Percentiles rank a stretch among this genome's conserved stretches.
These are phyloP conservation scores for Alca torda DNA, from an alignment of 2,797 vertebrate genomes.

Conservation along the genomic window DNA sequence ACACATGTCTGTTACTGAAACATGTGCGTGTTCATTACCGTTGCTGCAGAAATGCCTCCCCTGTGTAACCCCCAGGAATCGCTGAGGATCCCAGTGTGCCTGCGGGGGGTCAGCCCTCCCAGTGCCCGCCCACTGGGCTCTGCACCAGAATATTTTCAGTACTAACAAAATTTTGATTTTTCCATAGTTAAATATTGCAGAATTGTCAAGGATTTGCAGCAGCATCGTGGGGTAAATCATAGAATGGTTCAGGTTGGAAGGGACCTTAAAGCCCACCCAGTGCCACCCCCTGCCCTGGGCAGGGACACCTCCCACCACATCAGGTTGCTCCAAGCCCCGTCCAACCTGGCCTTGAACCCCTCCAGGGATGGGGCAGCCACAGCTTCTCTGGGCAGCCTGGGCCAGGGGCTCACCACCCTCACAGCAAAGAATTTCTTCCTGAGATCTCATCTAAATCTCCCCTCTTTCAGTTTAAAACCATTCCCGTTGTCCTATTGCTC, in stretches of 20 bases:
- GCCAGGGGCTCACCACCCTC: background rate
- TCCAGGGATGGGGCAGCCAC: background rate
- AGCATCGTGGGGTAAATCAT: no score
- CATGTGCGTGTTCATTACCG: rapidly evolving
- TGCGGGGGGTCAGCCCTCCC: background rate
- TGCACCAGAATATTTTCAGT: no score
- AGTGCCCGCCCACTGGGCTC: background rate
- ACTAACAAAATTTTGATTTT: background rate
- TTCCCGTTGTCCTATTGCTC: background rate
- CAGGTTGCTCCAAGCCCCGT: background rate
- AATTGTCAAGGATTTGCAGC: background rate
- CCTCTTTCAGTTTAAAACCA: background rate
- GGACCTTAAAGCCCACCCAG: background rate
- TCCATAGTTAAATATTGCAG: background rate
- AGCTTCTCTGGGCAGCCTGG: background rate
- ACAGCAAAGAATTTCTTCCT: background rate
- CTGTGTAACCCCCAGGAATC: rapidly evolving
- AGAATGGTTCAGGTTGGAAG: background rate
- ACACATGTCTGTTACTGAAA: background rate
- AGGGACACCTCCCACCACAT: background rate
- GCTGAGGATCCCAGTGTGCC: rapidly evolving
- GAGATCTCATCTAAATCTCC: background rate
- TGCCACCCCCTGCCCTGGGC: background rate
- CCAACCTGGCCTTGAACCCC: background rate
- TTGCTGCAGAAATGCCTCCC: background rate